Percentiles rank a stretch among this genome's conserved stretches.
Evolutionary conservation across 2,888 invertebrate genomes (phyloP).

Genomic region (Pseudococcus jackbeardsleyi): DNA sequence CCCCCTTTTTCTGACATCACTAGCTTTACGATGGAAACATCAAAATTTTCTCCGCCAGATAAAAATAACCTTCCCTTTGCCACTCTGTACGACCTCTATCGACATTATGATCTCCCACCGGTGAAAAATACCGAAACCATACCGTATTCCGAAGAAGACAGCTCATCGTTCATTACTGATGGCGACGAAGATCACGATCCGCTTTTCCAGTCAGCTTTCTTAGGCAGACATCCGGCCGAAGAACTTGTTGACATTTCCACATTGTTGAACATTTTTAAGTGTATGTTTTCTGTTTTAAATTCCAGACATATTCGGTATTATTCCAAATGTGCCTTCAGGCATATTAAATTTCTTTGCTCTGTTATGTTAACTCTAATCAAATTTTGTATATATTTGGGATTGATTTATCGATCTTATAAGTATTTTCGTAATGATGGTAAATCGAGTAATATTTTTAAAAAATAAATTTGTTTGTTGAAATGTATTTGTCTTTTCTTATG

Average conservation of each 20-base stretch:
- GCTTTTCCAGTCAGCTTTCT: neutral
- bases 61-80: neutral
- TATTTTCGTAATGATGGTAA: conserved; percentile 16
- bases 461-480: neutral
- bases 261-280: conserved; percentile 21
- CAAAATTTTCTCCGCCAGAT: neutral
- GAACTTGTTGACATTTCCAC: neutral
- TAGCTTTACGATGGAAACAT: neutral
- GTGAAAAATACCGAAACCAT: neutral
- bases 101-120: neutral
- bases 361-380: neutral
- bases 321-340: neutral
- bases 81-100: neutral
- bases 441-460: neutral
- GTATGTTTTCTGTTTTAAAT: neutral
- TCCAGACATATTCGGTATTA: neutral
- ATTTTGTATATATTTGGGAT: neutral
- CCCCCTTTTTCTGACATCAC: neutral
- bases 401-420: conserved; percentile 22
- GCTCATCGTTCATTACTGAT: neutral
- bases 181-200: neutral
- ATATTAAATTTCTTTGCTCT: neutral
- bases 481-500: neutral
- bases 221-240: neutral
- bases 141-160: conserved; percentile 6